A percentile compares a stretch with the other conserved stretches of the same genome.
phyloP scores from a whole-genome alignment of 2,113 vertebrate species.

The Lagenorhynchus albirostris region DNA sequence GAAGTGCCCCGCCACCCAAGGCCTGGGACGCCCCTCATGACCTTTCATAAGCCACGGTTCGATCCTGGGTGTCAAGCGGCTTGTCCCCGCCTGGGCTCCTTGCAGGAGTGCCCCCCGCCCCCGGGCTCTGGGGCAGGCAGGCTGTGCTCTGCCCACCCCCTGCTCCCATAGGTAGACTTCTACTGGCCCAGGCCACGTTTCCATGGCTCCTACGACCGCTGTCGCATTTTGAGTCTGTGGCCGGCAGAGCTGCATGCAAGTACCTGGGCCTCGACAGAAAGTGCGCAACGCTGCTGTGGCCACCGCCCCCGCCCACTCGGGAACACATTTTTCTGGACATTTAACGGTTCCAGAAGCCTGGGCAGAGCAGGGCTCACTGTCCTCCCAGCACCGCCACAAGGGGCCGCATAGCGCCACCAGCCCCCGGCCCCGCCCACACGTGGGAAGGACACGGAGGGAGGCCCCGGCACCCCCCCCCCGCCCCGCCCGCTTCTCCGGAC shows the following conservation, averaged over 20 bases:
- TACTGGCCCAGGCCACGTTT: rapidly evolving
- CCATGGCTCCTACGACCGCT: rapidly evolving
- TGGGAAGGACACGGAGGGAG: background rate
- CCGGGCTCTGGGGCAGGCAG: too few relatives aligned
- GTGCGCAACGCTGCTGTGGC: background rate
- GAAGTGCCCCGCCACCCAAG: too few relatives aligned
- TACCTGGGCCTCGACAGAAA: rapidly evolving
- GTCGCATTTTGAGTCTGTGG: rapidly evolving
- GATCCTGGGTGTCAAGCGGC: rapidly evolving
- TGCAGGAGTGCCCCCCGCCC: background rate
- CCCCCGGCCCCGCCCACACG: background rate
- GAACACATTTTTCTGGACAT: background rate
- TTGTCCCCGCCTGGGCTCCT: rapidly evolving
- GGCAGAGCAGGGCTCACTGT: too few relatives aligned
- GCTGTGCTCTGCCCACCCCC: background rate
- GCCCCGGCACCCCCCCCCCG: too few relatives aligned
- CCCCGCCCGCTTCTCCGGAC: background rate
- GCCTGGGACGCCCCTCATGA: too few relatives aligned
- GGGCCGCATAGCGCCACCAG: background rate
- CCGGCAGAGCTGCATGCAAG: background rate
- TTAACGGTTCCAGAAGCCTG: too few relatives aligned
- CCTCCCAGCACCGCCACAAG: background rate
- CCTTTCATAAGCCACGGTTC: background rate
- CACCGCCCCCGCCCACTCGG: rapidly evolving
- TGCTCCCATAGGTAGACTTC: background rate